Conservation (phyloP, 2,113 vertebrate genomes). For the Tragelaphus scriptus region DNA sequence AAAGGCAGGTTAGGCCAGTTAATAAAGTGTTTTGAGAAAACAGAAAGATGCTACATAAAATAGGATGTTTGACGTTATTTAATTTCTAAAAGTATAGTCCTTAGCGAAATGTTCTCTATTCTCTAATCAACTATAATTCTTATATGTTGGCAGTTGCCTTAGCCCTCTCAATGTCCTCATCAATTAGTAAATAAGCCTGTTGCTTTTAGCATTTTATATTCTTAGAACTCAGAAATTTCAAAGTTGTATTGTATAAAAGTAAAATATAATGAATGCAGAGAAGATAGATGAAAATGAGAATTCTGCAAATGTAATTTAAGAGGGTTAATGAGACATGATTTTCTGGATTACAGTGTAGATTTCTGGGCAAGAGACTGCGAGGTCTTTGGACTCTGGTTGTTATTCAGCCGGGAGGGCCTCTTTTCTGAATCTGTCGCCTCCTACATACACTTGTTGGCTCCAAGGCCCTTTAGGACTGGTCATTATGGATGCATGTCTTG, state of each 20-base stretch:
- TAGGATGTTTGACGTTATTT: background rate
- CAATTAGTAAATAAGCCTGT: background rate
- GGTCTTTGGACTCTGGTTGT: background rate
- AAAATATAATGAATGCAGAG: background rate
- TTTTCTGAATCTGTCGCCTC: background rate
- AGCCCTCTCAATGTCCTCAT: background rate
- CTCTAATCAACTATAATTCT: background rate
- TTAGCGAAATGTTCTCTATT: background rate
- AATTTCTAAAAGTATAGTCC: background rate
- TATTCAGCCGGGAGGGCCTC: background rate
- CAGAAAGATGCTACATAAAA: background rate
- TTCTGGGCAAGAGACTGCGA: background rate
- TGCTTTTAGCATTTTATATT: background rate
- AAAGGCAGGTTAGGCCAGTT: background rate
- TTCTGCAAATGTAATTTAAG: background rate
- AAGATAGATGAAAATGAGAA: conserved; percentile 5
- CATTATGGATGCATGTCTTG: background rate
- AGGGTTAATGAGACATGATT: background rate
- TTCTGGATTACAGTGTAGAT: background rate
- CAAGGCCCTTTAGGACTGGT: background rate
- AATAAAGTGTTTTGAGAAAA: conserved; percentile 12
- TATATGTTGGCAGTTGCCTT: background rate
- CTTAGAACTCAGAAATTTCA: background rate
- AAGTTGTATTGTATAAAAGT: background rate
- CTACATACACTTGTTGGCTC: background rate